Evolutionary conservation across 2,888 invertebrate genomes (phyloP).

Genomic region (Stramonita haemastoma): DNA sequence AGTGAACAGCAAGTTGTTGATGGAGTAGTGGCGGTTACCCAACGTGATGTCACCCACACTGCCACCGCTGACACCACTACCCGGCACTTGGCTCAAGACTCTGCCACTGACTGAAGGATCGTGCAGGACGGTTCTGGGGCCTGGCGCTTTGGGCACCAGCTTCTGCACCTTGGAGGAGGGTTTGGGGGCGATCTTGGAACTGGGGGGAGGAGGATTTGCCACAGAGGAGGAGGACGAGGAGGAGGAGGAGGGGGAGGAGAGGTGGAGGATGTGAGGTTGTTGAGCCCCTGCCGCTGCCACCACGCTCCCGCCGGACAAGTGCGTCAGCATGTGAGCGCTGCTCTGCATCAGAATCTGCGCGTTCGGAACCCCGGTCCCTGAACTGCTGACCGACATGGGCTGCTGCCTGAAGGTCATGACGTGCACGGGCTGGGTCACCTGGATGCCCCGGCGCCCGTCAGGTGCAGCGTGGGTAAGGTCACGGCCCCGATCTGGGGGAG

Average conservation of each 20-base stretch:
- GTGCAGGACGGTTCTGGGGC: not conserved
- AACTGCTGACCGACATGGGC: not conserved
- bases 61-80: not conserved
- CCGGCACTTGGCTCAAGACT: not conserved
- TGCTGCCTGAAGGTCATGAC: conserved; percentile 21
- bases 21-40: conserved; percentile 37
- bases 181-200: not conserved
- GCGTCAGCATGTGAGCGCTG: conserved; percentile 20
- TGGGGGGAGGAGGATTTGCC: not conserved
- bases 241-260: not conserved
- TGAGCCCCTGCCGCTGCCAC: not conserved
- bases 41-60: not conserved
- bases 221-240: not conserved
- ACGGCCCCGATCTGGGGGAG: conserved; percentile 16
- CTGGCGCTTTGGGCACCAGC: not conserved
- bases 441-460: conserved; percentile 4
- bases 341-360: conserved; percentile 26
- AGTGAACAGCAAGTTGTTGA: conserved; percentile 40
- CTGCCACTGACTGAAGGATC: not conserved
- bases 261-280: not conserved
- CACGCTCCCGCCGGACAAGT: conserved; percentile 36
- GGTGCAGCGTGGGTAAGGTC: not conserved
- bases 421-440: conserved; percentile 14
- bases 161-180: not conserved
- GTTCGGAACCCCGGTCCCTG: not conserved